These are phyloP conservation scores for Amphiprion ocellaris DNA, from an alignment of 2,113 vertebrate species.

Conservation along the genomic window DNA sequence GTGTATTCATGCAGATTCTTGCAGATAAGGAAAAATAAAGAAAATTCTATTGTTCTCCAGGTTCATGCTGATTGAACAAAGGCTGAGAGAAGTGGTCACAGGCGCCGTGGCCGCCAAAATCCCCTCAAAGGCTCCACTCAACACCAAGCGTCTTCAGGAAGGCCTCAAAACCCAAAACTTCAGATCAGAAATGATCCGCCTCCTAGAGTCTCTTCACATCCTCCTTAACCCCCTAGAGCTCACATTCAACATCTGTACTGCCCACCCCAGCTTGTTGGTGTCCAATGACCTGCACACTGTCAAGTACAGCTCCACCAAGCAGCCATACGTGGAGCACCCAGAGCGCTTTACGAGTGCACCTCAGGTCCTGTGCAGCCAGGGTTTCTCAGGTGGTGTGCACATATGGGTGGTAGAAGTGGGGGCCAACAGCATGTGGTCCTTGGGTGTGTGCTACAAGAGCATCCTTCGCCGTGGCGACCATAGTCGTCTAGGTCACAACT, in stretches of 20 bases:
- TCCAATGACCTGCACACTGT: slow-evolving; percentile 76
- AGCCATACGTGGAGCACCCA: slow-evolving; percentile 58
- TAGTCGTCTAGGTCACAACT: slow-evolving; percentile 81
- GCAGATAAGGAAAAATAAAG: not conserved
- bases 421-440: slow-evolving; percentile 73
- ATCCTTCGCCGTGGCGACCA: slow-evolving; percentile 78
- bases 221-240: slow-evolving; percentile 79
- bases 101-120: slow-evolving; percentile 23
- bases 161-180: slow-evolving; percentile 76
- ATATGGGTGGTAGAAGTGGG: slow-evolving; percentile 81
- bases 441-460: slow-evolving; percentile 79
- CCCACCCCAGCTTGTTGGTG: slow-evolving; percentile 72
- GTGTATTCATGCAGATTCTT: not conserved
- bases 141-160: slow-evolving; percentile 67
- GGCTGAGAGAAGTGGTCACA: slow-evolving; percentile 57
- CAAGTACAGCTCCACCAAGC: slow-evolving; percentile 68
- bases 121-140: slow-evolving; percentile 45
- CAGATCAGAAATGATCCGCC: slow-evolving; percentile 65
- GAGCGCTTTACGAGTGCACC: slow-evolving; percentile 72
- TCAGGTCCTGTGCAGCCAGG: slow-evolving; percentile 79
- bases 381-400: slow-evolving; percentile 75
- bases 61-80: slow-evolving; percentile 71
- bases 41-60: slow-evolving; percentile 40
- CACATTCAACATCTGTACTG: slow-evolving; percentile 72
- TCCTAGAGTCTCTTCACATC: slow-evolving; percentile 70